Conservation (phyloP, 92 coral and sea anemone genomes). For the Porites evermanni region DNA sequence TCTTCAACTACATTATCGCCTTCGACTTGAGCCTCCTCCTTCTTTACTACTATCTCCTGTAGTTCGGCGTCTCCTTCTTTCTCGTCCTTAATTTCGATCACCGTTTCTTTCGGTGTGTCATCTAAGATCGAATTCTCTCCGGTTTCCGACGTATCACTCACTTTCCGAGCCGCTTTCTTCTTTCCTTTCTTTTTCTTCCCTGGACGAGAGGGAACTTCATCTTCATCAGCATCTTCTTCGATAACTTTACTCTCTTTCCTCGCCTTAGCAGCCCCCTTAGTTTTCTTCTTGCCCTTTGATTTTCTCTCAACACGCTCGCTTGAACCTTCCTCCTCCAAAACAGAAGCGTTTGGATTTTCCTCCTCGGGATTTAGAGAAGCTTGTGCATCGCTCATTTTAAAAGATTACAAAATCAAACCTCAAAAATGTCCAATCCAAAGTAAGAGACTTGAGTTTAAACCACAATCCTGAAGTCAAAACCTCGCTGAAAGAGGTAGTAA, state of each 20-base stretch:
- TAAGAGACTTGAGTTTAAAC: constrained; percentile 2
- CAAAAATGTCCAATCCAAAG: constrained; percentile 11
- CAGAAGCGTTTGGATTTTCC: constrained; percentile 1
- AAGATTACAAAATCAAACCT: constrained; percentile 3
- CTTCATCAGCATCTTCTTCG: constrained; percentile 14
- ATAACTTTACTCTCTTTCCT: constrained; percentile 12
- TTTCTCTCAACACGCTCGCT: constrained; percentile 18
- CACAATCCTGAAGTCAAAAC: neutral
- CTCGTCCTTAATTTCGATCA: constrained; percentile 50
- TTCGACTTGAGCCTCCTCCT: constrained; percentile 1
- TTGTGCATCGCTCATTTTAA: constrained; percentile 26
- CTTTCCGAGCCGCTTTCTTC: constrained; percentile 17
- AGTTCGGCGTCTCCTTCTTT: constrained; percentile 40
- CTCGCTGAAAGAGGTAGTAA: neutral
- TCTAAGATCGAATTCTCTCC: constrained; percentile 11
- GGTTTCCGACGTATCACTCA: neutral
- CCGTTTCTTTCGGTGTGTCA: constrained; percentile 34
- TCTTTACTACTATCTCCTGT: constrained; percentile 36
- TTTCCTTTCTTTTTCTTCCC: constrained; percentile 59
- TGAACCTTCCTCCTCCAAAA: constrained; percentile 8
- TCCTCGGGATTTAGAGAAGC: constrained; percentile 6
- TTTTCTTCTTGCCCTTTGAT: constrained; percentile 45
- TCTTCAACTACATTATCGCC: constrained; percentile 16
- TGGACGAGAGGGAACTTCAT: constrained; percentile 6
- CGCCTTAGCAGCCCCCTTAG: constrained; percentile 13